Evolutionary conservation across 2,797 vertebrate species (phyloP).

Genomic region (Neosilurus hyrtlii): DNA sequence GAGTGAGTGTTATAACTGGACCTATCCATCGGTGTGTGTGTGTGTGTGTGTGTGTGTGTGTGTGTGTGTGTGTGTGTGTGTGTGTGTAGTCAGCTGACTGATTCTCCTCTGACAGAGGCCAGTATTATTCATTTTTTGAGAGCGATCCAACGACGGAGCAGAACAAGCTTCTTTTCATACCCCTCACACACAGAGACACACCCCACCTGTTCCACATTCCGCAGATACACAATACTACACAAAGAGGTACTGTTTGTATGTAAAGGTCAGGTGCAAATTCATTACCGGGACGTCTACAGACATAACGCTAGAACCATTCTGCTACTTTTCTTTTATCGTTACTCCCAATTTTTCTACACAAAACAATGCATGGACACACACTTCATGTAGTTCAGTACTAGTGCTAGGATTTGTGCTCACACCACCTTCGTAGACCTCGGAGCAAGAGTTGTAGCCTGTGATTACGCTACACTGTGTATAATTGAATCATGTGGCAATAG

Average conservation of each 20-base stretch:
- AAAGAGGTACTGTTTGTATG: constrained; percentile 32
- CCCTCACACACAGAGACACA: constrained; percentile 58
- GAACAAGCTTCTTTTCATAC: constrained; percentile 69
- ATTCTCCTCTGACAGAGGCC: constrained; percentile 64
- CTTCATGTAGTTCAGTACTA: too few relatives aligned
- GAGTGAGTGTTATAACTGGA: background rate
- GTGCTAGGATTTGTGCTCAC: background rate
- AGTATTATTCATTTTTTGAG: constrained; percentile 69
- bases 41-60: constrained; percentile 35
- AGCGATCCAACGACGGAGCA: constrained; percentile 63
- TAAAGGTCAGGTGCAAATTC: constrained; percentile 32
- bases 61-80: constrained; percentile 10
- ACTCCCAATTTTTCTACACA: background rate
- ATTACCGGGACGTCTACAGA: background rate
- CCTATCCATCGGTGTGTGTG: constrained; percentile 24
- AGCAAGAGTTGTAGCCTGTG: background rate
- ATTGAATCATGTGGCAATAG: constrained; percentile 1
- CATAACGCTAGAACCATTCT: background rate
- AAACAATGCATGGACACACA: background rate
- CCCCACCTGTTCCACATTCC: constrained; percentile 52
- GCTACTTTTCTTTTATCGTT: background rate
- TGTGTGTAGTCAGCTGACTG: constrained; percentile 58
- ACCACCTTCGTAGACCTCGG: background rate
- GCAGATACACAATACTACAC: constrained; percentile 38
- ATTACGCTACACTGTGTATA: background rate